These are phyloP conservation scores for Ips typographus DNA, from an alignment of 1,140 invertebrate species.

Conservation along the genomic window DNA sequence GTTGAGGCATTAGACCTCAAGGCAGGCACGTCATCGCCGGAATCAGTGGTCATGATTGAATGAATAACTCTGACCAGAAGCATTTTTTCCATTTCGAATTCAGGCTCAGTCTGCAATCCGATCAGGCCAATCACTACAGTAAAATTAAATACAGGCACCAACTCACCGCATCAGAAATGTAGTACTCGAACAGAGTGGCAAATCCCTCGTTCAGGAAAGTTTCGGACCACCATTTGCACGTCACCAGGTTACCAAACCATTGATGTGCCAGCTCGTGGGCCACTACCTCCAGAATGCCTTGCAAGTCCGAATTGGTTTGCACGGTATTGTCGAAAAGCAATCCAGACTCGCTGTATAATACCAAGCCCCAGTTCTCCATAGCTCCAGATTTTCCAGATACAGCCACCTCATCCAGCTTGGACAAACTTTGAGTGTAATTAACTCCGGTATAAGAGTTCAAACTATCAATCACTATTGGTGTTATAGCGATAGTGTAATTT, in stretches of 20 bases:
- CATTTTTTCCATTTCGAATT: conserved; percentile 43
- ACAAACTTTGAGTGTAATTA: conserved; percentile 47
- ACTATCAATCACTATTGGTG: conserved; percentile 51
- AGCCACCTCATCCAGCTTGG: conserved; percentile 63
- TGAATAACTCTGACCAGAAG: conserved; percentile 55
- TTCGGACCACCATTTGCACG: conserved; percentile 56
- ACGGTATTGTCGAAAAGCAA: conserved; percentile 16
- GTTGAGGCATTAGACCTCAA: conserved; percentile 48
- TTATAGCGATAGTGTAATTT: conserved; percentile 55
- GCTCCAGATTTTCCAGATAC: conserved; percentile 83
- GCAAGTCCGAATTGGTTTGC: conserved; percentile 51
- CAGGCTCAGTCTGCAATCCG: conserved; percentile 8
- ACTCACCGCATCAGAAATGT: conserved; percentile 26
- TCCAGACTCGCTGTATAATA: conserved; percentile 65
- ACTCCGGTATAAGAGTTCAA: conserved; percentile 54
- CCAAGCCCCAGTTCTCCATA: conserved; percentile 87
- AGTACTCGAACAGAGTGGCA: conserved; percentile 53
- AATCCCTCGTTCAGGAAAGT: conserved; percentile 58
- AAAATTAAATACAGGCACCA: not conserved
- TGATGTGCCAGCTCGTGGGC: conserved; percentile 66
- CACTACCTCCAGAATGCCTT: conserved; percentile 57
- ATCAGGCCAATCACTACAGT: not conserved
- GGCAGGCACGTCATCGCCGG: conserved; percentile 31
- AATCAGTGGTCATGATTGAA: conserved; percentile 45
- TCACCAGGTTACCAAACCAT: conserved; percentile 73